Conservation (phyloP, 2,113 vertebrate genomes). For the Hemichromis elongatus region DNA sequence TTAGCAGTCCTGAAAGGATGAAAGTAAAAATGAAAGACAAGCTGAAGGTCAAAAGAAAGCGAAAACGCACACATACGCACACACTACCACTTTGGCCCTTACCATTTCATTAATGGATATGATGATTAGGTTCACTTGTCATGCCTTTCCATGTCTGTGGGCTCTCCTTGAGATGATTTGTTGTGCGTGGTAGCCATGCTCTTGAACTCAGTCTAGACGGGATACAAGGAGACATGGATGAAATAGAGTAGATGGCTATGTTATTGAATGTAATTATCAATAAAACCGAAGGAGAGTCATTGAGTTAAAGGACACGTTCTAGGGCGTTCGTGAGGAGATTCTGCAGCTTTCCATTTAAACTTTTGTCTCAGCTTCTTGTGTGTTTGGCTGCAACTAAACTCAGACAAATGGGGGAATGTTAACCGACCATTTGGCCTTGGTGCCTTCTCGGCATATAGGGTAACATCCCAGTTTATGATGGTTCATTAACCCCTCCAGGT, state of each 20-base stretch:
- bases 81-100: neutral
- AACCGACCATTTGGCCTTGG: slow-evolving; percentile 66
- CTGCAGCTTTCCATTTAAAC: slow-evolving; percentile 7
- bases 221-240: slow-evolving; percentile 42
- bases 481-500: slow-evolving; percentile 22
- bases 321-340: slow-evolving; percentile 7
- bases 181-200: slow-evolving; percentile 25
- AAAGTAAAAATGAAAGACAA: slow-evolving; percentile 12
- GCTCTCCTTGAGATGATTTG: slow-evolving; percentile 67
- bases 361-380: neutral
- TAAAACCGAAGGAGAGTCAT: slow-evolving; percentile 9
- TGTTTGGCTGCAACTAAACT: slow-evolving; percentile 17
- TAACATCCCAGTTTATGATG: slow-evolving; percentile 47
- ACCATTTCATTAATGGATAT: slow-evolving; percentile 68
- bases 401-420: slow-evolving; percentile 60
- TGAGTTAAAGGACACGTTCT: slow-evolving; percentile 25
- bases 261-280: slow-evolving; percentile 46
- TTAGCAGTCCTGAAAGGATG: slow-evolving; percentile 36
- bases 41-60: slow-evolving; percentile 54
- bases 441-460: slow-evolving; percentile 20
- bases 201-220: slow-evolving; percentile 64
- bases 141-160: slow-evolving; percentile 49
- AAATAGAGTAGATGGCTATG: slow-evolving; percentile 13
- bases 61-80: neutral
- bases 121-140: slow-evolving; percentile 69